These are phyloP conservation scores for Tragulus kanchil DNA, from an alignment of 2,113 vertebrate species.

Conservation along the genomic window DNA sequence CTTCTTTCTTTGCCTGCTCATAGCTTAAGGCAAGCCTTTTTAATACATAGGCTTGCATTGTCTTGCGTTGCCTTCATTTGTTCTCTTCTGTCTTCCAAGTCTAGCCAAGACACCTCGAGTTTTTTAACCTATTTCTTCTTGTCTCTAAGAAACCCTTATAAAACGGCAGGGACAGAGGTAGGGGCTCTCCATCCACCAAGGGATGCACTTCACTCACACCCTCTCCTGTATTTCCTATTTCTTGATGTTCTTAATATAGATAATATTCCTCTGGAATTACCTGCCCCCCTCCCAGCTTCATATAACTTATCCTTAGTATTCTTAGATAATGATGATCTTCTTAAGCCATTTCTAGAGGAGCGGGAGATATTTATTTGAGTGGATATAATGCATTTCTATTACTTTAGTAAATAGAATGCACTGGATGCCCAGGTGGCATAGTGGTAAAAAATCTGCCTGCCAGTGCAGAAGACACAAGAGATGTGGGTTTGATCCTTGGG, in stretches of 20 bases:
- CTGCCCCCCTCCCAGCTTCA: too few species aligned
- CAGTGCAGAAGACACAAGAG: neutral
- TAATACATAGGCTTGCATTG: slow-evolving; percentile 37
- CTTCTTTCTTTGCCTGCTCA: slow-evolving; percentile 20
- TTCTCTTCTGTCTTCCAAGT: slow-evolving; percentile 17
- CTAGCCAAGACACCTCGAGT: slow-evolving; percentile 75
- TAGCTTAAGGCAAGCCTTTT: slow-evolving; percentile 66
- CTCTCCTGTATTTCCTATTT: neutral
- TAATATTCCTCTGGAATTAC: neutral
- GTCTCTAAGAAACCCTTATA: too few species aligned
- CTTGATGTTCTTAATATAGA: neutral
- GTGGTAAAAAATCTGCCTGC: neutral
- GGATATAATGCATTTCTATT: neutral
- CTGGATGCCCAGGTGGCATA: neutral
- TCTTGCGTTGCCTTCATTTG: slow-evolving; percentile 8
- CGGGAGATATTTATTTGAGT: neutral
- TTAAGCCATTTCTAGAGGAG: neutral
- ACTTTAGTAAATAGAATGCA: neutral
- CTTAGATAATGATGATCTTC: neutral
- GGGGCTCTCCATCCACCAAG: neutral
- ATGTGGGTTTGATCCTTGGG: neutral
- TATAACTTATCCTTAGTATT: neutral
- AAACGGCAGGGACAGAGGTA: too few species aligned
- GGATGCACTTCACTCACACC: too few species aligned
- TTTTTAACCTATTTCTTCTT: too few species aligned